Percentiles rank a stretch among this genome's conserved stretches.
phyloP scores from a whole-genome alignment of 2,797 vertebrate genomes.

The Chaunax sp. region DNA sequence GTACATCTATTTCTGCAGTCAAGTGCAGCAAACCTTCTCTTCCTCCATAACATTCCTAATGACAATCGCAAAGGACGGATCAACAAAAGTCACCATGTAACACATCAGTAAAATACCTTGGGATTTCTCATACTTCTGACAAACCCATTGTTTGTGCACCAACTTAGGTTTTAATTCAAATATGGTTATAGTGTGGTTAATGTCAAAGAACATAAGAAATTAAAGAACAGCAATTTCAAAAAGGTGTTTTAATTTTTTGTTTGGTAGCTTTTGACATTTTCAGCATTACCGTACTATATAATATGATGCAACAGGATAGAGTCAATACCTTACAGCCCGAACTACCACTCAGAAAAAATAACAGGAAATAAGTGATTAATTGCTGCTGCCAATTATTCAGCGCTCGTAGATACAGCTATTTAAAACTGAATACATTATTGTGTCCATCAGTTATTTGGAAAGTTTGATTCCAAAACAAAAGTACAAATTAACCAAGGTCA shows the following conservation, averaged over 20 bases:
- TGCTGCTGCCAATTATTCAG: background rate
- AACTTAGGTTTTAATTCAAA: background rate
- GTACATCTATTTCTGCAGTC: background rate
- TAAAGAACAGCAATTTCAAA: background rate
- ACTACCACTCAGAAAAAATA: background rate
- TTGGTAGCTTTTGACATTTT: slow-evolving; percentile 15
- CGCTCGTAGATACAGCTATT: background rate
- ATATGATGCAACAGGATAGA: slow-evolving; percentile 1
- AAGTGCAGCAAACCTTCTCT: background rate
- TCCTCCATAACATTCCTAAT: background rate
- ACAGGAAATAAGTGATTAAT: background rate
- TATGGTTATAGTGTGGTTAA: background rate
- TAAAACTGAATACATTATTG: slow-evolving; percentile 14
- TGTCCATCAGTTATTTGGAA: slow-evolving; percentile 18
- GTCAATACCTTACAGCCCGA: slow-evolving; percentile 11
- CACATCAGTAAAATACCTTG: background rate
- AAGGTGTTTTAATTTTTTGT: slow-evolving; percentile 7
- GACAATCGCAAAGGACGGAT: background rate
- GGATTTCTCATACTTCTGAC: background rate
- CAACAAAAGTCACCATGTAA: background rate
- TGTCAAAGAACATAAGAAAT: background rate
- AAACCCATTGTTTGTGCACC: background rate
- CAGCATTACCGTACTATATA: slow-evolving; percentile 10
- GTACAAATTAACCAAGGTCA: slow-evolving; percentile 28
- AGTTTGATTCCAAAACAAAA: slow-evolving; percentile 33